These are phyloP conservation scores for Apodemia hepburni DNA, from an alignment of 2,888 invertebrate genomes.

Conservation along the genomic window DNA sequence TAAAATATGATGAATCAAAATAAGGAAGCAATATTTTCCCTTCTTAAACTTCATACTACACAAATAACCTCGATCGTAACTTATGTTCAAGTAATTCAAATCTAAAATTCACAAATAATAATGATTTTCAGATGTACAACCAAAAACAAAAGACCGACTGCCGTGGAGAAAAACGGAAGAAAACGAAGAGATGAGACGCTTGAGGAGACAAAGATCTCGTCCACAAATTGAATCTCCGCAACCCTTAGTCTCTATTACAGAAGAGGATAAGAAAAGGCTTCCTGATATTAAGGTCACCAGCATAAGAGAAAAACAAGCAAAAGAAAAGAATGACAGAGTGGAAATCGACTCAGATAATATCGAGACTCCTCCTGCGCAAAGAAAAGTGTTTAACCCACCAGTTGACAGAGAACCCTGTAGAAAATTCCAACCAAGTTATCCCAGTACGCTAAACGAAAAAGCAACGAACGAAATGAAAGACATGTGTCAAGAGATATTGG, in stretches of 20 bases:
- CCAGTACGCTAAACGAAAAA: conserved; percentile 45
- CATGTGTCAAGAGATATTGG: conserved; percentile 77
- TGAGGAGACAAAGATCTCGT: conserved; percentile 78
- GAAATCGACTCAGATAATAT: conserved; percentile 95
- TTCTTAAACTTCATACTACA: too few relatives aligned
- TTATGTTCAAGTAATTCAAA: too few relatives aligned
- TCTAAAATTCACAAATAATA: background rate
- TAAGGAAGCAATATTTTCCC: too few relatives aligned
- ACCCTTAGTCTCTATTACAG: conserved; percentile 79
- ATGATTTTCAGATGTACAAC: conserved; percentile 81
- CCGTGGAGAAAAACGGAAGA: conserved; percentile 89
- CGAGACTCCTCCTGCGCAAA: conserved; percentile 91
- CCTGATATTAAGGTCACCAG: conserved; percentile 66
- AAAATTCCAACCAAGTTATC: conserved; percentile 62
- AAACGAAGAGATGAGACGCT: conserved; percentile 82
- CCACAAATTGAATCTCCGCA: conserved; percentile 63
- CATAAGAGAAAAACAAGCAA: conserved; percentile 42
- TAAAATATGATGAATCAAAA: too few relatives aligned
- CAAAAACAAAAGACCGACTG: conserved; percentile 86
- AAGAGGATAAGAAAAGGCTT: conserved; percentile 81
- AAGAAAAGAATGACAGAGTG: conserved; percentile 80
- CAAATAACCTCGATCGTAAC: too few relatives aligned
- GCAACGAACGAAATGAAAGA: conserved; percentile 63
- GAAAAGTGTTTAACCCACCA: conserved; percentile 84
- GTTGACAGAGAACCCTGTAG: conserved; percentile 82